Evolutionary conservation across 1,140 invertebrate species (phyloP).

Genomic region (Pogonus chalceus): DNA sequence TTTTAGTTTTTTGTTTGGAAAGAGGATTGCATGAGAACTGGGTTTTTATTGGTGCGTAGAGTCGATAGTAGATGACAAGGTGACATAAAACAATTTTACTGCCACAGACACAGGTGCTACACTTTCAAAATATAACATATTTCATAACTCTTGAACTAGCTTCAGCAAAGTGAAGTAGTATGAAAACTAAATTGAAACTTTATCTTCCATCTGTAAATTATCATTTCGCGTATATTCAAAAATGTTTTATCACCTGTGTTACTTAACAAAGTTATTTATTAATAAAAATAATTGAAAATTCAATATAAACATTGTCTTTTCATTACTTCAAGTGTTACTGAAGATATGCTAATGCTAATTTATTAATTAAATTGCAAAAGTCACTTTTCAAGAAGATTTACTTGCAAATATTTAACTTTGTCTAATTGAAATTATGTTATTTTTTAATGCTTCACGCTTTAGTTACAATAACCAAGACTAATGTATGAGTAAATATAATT

Average conservation of each 20-base stretch:
- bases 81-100: not conserved
- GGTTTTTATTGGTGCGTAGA: too few species aligned
- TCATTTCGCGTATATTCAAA: not conserved
- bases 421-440: too few species aligned
- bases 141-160: not conserved
- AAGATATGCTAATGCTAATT: too few species aligned
- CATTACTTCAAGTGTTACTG: too few species aligned
- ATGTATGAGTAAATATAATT: too few species aligned
- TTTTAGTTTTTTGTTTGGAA: too few species aligned
- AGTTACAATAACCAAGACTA: too few species aligned
- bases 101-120: not conserved
- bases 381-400: too few species aligned
- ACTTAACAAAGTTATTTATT: not conserved
- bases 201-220: not conserved
- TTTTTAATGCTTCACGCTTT: too few species aligned
- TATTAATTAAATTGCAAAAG: too few species aligned
- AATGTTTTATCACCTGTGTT: not conserved
- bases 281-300: not conserved
- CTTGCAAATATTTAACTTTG: too few species aligned
- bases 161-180: not conserved
- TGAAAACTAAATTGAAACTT: not conserved
- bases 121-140: not conserved
- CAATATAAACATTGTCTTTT: not conserved
- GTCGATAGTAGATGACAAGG: not conserved
- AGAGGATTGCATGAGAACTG: too few species aligned